Conservation (phyloP, 2,888 invertebrate species). For the Eueremaeus valkanovi region DNA sequence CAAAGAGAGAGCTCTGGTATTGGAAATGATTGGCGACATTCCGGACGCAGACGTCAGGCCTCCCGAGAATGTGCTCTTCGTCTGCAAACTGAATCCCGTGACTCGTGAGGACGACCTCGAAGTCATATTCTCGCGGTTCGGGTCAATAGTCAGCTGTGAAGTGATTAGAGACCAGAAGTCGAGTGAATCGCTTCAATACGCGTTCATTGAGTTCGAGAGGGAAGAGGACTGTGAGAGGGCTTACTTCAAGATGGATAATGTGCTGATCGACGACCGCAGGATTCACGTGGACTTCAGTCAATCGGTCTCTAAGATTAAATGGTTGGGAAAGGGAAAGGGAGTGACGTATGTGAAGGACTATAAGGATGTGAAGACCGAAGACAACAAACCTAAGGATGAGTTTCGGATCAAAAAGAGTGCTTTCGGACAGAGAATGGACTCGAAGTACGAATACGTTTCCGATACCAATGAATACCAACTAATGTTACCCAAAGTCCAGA, state of each 20-base stretch:
- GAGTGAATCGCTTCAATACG: slow-evolving; percentile 94
- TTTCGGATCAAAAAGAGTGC: not conserved
- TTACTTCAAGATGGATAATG: slow-evolving; percentile 99
- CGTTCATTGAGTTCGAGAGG: slow-evolving; percentile 95
- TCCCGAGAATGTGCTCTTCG: slow-evolving; percentile 97
- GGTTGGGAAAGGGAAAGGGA: slow-evolving; percentile 57
- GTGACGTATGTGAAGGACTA: slow-evolving; percentile 34
- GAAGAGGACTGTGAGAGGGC: slow-evolving; percentile 79
- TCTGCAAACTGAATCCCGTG: slow-evolving; percentile 97
- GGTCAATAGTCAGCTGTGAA: slow-evolving; percentile 84
- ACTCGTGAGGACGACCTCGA: slow-evolving; percentile 95
- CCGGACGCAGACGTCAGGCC: slow-evolving; percentile 97
- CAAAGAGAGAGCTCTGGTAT: slow-evolving; percentile 89
- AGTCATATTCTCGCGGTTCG: slow-evolving; percentile 95
- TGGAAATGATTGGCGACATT: slow-evolving; percentile 97
- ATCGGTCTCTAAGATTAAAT: slow-evolving; percentile 89
- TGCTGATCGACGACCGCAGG: slow-evolving; percentile 93
- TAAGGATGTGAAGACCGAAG: not conserved
- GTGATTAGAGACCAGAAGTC: slow-evolving; percentile 89
- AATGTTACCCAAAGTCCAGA: not conserved
- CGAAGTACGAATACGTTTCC: not conserved
- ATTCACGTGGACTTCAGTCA: slow-evolving; percentile 99
- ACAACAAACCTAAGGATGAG: not conserved
- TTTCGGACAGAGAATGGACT: slow-evolving; percentile 25
- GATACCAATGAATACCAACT: not conserved